Conservation (phyloP, 2,113 vertebrate genomes). For the Myrmecobius fasciatus region DNA sequence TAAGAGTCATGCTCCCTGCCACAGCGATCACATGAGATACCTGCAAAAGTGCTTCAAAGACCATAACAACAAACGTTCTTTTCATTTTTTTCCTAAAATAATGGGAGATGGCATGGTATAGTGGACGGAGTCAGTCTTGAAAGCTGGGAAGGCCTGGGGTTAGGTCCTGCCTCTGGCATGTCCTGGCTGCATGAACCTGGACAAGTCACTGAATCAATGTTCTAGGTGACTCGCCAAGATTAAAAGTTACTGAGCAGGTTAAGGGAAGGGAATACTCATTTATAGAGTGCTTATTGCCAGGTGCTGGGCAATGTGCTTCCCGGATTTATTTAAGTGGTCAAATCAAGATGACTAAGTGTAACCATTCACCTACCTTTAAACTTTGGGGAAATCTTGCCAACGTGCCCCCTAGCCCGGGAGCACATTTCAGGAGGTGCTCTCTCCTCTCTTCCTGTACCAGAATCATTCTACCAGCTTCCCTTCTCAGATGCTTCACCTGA, state of each 20-base stretch:
- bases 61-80: background rate
- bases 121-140: background rate
- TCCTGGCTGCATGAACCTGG: background rate
- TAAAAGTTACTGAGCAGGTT: background rate
- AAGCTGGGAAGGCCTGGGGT: background rate
- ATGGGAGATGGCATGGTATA: background rate
- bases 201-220: background rate
- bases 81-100: background rate
- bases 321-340: background rate
- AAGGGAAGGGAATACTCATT: background rate
- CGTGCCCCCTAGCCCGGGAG: background rate
- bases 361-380: background rate
- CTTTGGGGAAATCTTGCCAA: background rate
- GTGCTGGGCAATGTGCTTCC: background rate
- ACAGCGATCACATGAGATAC: background rate
- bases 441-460: background rate
- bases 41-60: background rate
- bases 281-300: background rate
- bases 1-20: background rate
- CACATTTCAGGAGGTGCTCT: too few relatives aligned
- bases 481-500: background rate
- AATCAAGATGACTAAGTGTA: background rate
- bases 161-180: background rate
- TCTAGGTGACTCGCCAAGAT: background rate
- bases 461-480: constrained; percentile 21